Evolutionary conservation across 2,113 vertebrate genomes (phyloP).

Genomic region (Tringa solitaria): DNA sequence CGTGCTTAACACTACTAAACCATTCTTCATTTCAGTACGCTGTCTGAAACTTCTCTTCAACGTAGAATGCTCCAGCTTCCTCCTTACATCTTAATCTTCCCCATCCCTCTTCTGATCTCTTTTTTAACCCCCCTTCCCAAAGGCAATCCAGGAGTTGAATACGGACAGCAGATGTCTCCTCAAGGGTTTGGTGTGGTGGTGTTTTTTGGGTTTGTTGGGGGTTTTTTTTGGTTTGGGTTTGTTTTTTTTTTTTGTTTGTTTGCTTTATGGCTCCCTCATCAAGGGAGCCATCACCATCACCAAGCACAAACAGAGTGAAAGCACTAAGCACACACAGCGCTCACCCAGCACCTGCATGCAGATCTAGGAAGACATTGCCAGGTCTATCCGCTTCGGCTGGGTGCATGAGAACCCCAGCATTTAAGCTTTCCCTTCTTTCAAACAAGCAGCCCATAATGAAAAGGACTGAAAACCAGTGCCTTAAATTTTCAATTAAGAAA

Average conservation of each 20-base stretch:
- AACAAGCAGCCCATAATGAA: neutral
- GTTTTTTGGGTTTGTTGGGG: too few relatives aligned
- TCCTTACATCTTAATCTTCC: neutral
- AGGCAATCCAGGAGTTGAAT: neutral
- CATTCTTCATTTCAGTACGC: neutral
- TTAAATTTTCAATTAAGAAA: neutral
- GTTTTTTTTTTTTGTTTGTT: too few relatives aligned
- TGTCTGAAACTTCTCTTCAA: neutral
- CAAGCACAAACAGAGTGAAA: neutral
- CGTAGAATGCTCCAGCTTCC: neutral
- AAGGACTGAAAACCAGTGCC: neutral
- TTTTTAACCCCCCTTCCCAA: neutral
- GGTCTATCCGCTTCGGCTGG: neutral
- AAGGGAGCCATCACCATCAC: neutral
- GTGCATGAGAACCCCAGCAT: neutral
- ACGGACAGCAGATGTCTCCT: neutral
- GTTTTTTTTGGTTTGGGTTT: too few relatives aligned
- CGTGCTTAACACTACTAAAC: neutral
- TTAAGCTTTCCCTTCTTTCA: neutral
- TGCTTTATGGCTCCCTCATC: neutral
- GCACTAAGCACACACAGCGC: rapidly evolving
- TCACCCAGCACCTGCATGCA: rapidly evolving
- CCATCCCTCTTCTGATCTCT: neutral
- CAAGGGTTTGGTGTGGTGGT: too few relatives aligned
- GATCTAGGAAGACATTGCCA: neutral